These are phyloP conservation scores for Ypsolopha sequella DNA, from an alignment of 2,888 invertebrate genomes.

Conservation along the genomic window DNA sequence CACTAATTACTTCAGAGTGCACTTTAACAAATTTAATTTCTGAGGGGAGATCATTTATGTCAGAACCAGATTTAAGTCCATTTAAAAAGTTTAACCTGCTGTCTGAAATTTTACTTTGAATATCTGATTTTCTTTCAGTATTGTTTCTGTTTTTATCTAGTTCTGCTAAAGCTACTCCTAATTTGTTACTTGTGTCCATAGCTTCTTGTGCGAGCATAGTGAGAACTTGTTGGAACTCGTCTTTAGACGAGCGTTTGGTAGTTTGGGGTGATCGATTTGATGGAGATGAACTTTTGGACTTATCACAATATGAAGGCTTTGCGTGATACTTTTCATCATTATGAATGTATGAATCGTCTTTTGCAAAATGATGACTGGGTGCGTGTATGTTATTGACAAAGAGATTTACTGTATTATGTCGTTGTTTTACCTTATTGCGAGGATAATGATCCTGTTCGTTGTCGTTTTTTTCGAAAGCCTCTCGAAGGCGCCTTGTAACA, in stretches of 20 bases:
- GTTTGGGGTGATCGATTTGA: constrained; percentile 69
- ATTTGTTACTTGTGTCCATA: constrained; percentile 78
- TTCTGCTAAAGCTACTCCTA: constrained; percentile 76
- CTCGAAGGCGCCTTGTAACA: constrained; percentile 60
- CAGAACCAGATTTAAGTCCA: constrained; percentile 40
- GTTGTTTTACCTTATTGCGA: constrained; percentile 66
- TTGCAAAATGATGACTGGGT: constrained; percentile 59
- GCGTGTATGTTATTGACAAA: constrained; percentile 60
- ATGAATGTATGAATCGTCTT: constrained; percentile 66
- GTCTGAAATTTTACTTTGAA: constrained; percentile 62
- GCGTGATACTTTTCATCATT: constrained; percentile 57
- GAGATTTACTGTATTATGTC: constrained; percentile 61
- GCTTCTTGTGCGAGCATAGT: constrained; percentile 82
- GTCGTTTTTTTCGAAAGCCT: constrained; percentile 58
- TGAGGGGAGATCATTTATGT: constrained; percentile 22
- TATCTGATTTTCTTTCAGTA: constrained; percentile 45
- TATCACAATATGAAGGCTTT: constrained; percentile 64
- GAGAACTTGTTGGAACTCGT: constrained; percentile 77
- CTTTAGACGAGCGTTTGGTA: constrained; percentile 55
- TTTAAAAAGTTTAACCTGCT: constrained; percentile 60
- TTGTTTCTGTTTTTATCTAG: constrained; percentile 59
- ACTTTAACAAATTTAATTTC: constrained; percentile 36
- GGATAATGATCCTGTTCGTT: constrained; percentile 51
- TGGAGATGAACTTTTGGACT: constrained; percentile 68
- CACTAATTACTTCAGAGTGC: constrained; percentile 26